Percentiles rank a stretch among this genome's conserved stretches.
Evolutionary conservation across 2,113 vertebrate genomes (phyloP).

Genomic region (Motacilla tschutschensis): DNA sequence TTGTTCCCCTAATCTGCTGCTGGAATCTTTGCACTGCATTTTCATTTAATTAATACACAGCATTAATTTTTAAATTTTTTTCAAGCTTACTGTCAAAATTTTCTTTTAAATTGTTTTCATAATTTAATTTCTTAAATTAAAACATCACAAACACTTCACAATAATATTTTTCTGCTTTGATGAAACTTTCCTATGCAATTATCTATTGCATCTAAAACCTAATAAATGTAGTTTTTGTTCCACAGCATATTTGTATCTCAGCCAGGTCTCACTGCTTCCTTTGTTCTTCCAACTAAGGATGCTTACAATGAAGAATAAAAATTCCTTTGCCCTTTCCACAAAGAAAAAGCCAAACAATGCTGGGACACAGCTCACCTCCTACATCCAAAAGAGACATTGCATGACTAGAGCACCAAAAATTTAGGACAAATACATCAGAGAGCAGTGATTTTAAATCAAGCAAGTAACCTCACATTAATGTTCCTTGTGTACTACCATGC

Average conservation of each 20-base stretch:
- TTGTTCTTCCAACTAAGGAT: background rate
- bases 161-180: background rate
- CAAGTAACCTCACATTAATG: background rate
- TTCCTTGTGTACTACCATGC: background rate
- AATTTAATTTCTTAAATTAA: background rate
- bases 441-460: background rate
- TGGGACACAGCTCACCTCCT: background rate
- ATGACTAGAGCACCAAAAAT: background rate
- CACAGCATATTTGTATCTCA: background rate
- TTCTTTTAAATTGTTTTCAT: background rate
- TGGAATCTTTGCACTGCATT: background rate
- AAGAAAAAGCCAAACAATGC: background rate
- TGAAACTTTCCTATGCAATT: constrained; percentile 1
- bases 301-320: background rate
- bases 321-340: background rate
- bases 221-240: background rate
- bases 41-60: background rate
- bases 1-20: background rate
- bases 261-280: background rate
- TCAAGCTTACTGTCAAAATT: background rate
- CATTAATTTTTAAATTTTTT: background rate
- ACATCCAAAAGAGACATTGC: background rate
- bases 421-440: background rate
- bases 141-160: background rate
- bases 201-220: background rate